Evolutionary conservation across 2,113 vertebrate genomes (phyloP), one percentile per base, ranked within the genome.

Genomic region (Carassius carassius): DNA sequence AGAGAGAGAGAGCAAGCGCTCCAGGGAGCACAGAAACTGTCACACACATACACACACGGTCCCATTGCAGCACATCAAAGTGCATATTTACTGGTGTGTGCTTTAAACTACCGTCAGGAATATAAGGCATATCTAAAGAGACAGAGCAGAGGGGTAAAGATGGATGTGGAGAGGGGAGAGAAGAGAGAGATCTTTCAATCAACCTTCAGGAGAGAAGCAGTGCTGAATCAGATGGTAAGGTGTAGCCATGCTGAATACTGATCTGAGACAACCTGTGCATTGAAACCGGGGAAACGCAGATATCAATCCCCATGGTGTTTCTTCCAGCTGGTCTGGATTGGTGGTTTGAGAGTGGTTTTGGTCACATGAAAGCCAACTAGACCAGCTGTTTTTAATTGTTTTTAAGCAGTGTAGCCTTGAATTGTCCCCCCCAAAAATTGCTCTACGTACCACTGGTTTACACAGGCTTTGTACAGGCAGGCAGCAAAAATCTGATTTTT

Each of bases 141-240:
- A 76, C 70, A 63, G 82, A 75, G 72, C 49, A 49, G 58, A 76
- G 19, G 37, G 72, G 23, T 74, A 84, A 76, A 65, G 58, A 76
- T 75, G 72, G 82, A 84, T 60, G 44, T 25, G 81, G 32, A 60
- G 37, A 49, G 23, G 4, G 37, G 4, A 62, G 82, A 56, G 21
- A 75, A 37, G 35, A 84, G 82, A 84, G 72, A 84, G 82, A 84
- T 60, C 51, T 74, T 76, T 84, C 73, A 74, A 84, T 84, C 82
- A 74, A 44, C 29, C 67, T 83, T 70, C 65, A 83, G 35, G 78
- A 81, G 78, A 81, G 47, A 47, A 56, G 65, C 49, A 56, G 49
- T 82, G 63, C 65, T 82, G 65, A 82, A 35, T 70, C 63, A 82
- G 78, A 65, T 49, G 23, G 23, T 35, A 47, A 67, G 77, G 77